Base-by-base conservation (phyloP, 2,797 vertebrate species). In the Dryobates pubescens region DNA sequence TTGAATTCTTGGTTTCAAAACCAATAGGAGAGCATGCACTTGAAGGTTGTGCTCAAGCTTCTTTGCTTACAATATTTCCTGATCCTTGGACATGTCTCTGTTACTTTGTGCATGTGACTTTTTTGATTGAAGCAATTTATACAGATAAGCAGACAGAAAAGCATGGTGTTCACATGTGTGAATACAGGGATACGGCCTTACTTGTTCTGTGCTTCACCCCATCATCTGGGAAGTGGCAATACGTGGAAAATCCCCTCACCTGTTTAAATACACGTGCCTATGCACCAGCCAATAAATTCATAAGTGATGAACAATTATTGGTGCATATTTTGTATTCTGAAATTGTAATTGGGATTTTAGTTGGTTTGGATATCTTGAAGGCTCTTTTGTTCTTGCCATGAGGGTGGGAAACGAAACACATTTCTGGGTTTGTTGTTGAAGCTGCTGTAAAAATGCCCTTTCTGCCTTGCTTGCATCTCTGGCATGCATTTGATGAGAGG, bases 141-240 rank as follows among this genome's bases (percentile, higher is more conserved):
- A 47, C 13, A 64, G 9, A 43, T 57, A 58, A 56, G 38, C 27
- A 77, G 47, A 69, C 23, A 71, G 63, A 56, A 61, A 38, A 69
- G 11, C 5, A 2, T 27, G 9, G 64, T 43, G 20, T 68, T 17
- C 0, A 0, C 43, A 43, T 64, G n/a, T 22, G 26, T 75, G 41
- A 67, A 53, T 53, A 19, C 65, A n/a, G 61, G 26, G 30, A 43
- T 69, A 10, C n/a, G 58, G 13, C 41, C 32, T 58, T 18, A 29
- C 27, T 59, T 75, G 18, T 65, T 65, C 23, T 57, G 1, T 73
- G 54, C 23, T 54, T 87, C 12, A 53, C 26, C 5, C 23, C 49
- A 10, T 87, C 16, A 41, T 78, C 36, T 56, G 38, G 36, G 13
- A 70, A 67, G 8, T 57, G 45, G 8, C 54, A 83, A n/a, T 57